Evolutionary conservation across 1,140 invertebrate species (phyloP).

Genomic region (Drosophila arizonae): DNA sequence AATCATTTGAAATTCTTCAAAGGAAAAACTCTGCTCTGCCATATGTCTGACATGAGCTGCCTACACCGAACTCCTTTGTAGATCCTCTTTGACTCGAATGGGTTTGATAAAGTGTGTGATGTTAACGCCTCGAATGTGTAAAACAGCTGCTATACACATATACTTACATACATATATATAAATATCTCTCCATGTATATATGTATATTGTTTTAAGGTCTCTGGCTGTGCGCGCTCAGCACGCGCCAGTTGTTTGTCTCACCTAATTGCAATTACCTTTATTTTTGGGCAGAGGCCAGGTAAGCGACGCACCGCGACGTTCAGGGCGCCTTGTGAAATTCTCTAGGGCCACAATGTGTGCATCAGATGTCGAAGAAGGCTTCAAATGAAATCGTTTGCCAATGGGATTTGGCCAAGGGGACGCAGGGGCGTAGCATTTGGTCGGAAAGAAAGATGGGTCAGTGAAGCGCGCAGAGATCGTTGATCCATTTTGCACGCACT

Average conservation of each 20-base stretch:
- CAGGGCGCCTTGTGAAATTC: conserved; percentile 23
- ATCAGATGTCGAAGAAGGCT: conserved; percentile 35
- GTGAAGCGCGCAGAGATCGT: conserved; percentile 68
- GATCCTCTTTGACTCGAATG: conserved; percentile 1
- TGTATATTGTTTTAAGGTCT: conserved; percentile 17
- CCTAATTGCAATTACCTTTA: conserved; percentile 33
- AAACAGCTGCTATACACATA: conserved; percentile 54
- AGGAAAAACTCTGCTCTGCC: not conserved
- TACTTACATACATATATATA: not conserved
- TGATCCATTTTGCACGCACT: conserved; percentile 76
- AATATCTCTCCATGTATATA: no score
- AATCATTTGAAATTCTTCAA: not conserved
- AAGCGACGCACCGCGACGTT: not conserved
- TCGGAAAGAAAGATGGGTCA: conserved; percentile 27
- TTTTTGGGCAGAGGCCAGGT: not conserved
- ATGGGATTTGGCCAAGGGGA: conserved; percentile 3
- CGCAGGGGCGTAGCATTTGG: not conserved
- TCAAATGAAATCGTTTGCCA: conserved; percentile 47
- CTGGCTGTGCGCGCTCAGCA: conserved; percentile 48
- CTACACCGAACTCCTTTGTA: not conserved
- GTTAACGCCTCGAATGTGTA: conserved; percentile 40
- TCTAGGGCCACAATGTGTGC: conserved; percentile 13
- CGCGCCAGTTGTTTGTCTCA: conserved; percentile 62
- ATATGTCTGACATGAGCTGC: not conserved
- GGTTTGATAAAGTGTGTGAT: conserved; percentile 4